Percentiles rank a stretch among this genome's conserved stretches.
These are phyloP conservation scores for Thymallus thymallus DNA, from an alignment of 2,113 vertebrate species.

Conservation along the genomic window DNA sequence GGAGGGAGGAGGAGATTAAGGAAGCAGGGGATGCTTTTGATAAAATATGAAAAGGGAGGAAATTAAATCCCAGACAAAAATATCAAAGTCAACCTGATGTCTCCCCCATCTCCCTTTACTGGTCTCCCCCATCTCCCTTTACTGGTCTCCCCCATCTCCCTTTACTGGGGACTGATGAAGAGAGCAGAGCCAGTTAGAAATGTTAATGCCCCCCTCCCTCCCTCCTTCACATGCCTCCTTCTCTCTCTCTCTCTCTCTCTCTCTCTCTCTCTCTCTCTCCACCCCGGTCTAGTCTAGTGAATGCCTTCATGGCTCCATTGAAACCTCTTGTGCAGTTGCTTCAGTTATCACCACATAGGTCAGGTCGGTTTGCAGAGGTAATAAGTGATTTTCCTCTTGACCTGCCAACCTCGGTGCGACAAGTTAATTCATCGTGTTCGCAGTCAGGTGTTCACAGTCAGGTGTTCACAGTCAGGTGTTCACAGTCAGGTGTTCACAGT, in stretches of 20 bases:
- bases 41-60: slow-evolving; percentile 74
- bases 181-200: slow-evolving; percentile 50
- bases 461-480: not conserved
- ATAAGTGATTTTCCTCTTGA: slow-evolving; percentile 28
- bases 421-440: not conserved
- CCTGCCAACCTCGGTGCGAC: slow-evolving; percentile 24
- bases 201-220: slow-evolving; percentile 53
- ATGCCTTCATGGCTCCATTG: slow-evolving; percentile 17
- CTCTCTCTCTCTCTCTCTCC: not conserved
- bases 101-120: no score
- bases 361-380: slow-evolving; percentile 33
- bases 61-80: slow-evolving; percentile 73
- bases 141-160: not conserved
- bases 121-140: no score
- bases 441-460: not conserved
- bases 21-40: slow-evolving; percentile 42
- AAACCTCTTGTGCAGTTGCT: slow-evolving; percentile 31
- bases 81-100: slow-evolving; percentile 49
- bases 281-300: slow-evolving; percentile 28
- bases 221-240: not conserved
- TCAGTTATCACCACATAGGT: slow-evolving; percentile 33
- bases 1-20: slow-evolving; percentile 22
- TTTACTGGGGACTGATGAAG: slow-evolving; percentile 61
- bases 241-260: slow-evolving; percentile 8
- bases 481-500: not conserved